Evolutionary conservation across 2,113 vertebrate genomes (phyloP).

Genomic region (Camelus bactrianus): DNA sequence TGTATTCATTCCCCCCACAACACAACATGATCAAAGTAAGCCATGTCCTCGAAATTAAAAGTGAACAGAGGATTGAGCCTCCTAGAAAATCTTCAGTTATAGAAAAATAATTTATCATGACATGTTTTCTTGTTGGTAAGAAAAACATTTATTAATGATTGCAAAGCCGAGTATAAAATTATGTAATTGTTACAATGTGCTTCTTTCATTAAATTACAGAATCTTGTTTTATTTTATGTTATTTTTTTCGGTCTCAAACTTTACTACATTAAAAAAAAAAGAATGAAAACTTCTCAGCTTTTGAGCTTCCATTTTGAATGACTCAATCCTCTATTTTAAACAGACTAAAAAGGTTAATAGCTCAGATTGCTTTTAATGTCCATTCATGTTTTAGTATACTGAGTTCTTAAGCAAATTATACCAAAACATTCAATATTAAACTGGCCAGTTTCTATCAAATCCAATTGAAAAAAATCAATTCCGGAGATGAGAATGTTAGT

Average conservation of each 20-base stretch:
- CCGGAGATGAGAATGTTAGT: constrained; percentile 28
- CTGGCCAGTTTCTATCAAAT: constrained; percentile 2
- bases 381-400: neutral
- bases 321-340: constrained; percentile 48
- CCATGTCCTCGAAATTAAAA: neutral
- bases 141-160: constrained; percentile 41
- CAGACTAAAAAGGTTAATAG: neutral
- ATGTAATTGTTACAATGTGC: neutral
- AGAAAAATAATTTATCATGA: constrained; percentile 48
- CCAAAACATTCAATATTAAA: constrained; percentile 74
- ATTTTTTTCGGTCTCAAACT: constrained; percentile 34
- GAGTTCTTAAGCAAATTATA: constrained; percentile 61
- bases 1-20: neutral
- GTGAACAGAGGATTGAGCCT: neutral
- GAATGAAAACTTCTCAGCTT: neutral
- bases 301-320: constrained; percentile 50
- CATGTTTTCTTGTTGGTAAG: constrained; percentile 21
- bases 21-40: neutral
- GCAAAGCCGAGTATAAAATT: constrained; percentile 3
- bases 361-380: constrained; percentile 1
- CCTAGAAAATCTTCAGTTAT: neutral
- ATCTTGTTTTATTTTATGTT: neutral
- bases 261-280: neutral
- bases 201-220: constrained; percentile 12
- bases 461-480: constrained; percentile 54